Percentiles rank a stretch among this genome's conserved stretches.
Conservation (phyloP, 2,888 invertebrate species). For the Teinopalpus imperialis region DNA sequence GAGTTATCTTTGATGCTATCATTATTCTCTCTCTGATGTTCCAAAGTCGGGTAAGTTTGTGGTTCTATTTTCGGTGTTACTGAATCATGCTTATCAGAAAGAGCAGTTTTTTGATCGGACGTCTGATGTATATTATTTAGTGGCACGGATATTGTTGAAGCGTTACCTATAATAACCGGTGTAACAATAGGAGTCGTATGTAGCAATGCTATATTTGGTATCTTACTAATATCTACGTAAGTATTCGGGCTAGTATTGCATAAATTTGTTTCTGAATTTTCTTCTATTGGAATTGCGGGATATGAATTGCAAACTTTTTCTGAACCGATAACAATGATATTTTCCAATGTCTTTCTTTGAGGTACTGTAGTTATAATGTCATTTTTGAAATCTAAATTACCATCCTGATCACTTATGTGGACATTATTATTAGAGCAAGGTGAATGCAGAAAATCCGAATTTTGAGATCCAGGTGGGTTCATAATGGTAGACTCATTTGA, state of each 20-base stretch:
- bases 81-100: neutral
- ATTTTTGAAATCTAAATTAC: slow-evolving; percentile 34
- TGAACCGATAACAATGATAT: slow-evolving; percentile 51
- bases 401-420: slow-evolving; percentile 21
- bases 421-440: neutral
- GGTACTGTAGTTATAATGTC: slow-evolving; percentile 39
- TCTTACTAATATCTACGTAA: slow-evolving; percentile 41
- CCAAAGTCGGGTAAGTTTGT: neutral
- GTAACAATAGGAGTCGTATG: slow-evolving; percentile 47
- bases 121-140: slow-evolving; percentile 26
- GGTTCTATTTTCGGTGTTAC: neutral
- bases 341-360: slow-evolving; percentile 42
- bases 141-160: slow-evolving; percentile 35
- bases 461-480: slow-evolving; percentile 2
- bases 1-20: neutral
- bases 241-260: slow-evolving; percentile 36
- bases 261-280: slow-evolving; percentile 33
- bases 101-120: no score
- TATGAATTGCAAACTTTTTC: slow-evolving; percentile 51
- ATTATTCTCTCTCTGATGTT: neutral
- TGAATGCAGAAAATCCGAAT: neutral
- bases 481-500: neutral
- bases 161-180: slow-evolving; percentile 47
- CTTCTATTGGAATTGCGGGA: slow-evolving; percentile 36
- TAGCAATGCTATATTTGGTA: slow-evolving; percentile 47